phyloP scores from a whole-genome alignment of 2,888 invertebrate genomes.

The Lomographa bimaculata region DNA sequence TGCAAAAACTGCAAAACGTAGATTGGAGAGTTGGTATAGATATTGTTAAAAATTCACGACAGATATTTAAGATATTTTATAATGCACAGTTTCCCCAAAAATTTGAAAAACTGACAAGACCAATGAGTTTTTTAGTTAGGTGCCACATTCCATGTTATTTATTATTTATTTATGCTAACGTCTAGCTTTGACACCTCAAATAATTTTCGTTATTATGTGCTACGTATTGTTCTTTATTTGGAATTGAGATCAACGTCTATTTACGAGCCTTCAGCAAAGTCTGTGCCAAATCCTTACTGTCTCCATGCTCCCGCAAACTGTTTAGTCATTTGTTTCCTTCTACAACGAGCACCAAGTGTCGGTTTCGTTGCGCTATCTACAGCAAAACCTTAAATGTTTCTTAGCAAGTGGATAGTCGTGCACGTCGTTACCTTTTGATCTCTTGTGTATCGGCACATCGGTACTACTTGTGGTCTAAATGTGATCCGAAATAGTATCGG shows the following conservation, averaged over 20 bases:
- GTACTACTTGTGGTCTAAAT: constrained; percentile 74
- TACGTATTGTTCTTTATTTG: constrained; percentile 3
- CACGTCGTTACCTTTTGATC: constrained; percentile 71
- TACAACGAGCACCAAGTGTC: too few relatives aligned
- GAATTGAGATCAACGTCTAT: background rate
- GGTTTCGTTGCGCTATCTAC: background rate
- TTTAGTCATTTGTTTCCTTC: constrained; percentile 4
- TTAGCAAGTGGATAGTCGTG: constrained; percentile 36
- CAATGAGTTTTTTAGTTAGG: too few relatives aligned
- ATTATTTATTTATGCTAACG: too few relatives aligned
- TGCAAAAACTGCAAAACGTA: too few relatives aligned
- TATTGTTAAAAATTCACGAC: too few relatives aligned
- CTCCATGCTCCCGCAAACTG: background rate
- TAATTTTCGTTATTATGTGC: too few relatives aligned
- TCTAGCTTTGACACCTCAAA: too few relatives aligned
- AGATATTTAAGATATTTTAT: too few relatives aligned
- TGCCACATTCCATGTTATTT: too few relatives aligned
- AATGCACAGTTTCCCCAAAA: too few relatives aligned
- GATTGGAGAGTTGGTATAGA: too few relatives aligned
- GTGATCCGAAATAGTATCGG: constrained; percentile 69
- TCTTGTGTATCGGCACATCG: constrained; percentile 64
- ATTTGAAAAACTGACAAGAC: too few relatives aligned
- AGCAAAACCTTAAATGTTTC: constrained; percentile 23
- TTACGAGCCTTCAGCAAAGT: background rate
- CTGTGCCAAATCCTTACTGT: background rate